Evolutionary conservation across 2,888 invertebrate genomes (phyloP).

Genomic region (Salpingus planirostris): DNA sequence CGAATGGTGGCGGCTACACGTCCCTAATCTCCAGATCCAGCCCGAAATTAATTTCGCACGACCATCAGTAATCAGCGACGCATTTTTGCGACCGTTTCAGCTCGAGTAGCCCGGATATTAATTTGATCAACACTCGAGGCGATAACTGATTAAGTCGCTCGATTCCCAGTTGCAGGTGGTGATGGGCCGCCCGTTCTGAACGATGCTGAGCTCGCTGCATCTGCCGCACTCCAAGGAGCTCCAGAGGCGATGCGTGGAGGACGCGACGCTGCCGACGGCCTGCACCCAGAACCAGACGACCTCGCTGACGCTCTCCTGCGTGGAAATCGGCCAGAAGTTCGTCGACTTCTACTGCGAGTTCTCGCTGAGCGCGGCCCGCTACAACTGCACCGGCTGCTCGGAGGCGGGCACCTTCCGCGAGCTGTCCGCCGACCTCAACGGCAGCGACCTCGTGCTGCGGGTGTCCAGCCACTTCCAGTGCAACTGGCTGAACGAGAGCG

Average conservation of each 20-base stretch:
- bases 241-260: constrained; percentile 16
- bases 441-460: constrained; percentile 23
- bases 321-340: constrained; percentile 15
- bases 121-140: neutral
- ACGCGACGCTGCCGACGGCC: constrained; percentile 11
- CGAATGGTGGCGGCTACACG: no score
- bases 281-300: constrained; percentile 19
- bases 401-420: constrained; percentile 15
- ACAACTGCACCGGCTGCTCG: constrained; percentile 24
- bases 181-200: constrained; percentile 7
- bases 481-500: constrained; percentile 24
- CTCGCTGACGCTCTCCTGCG: constrained; percentile 21
- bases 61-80: no score
- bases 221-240: constrained; percentile 6
- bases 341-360: constrained; percentile 27
- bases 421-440: constrained; percentile 15
- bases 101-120: neutral
- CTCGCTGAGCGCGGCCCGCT: constrained; percentile 13
- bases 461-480: constrained; percentile 20
- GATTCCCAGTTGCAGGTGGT: constrained; percentile 3
- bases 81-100: no score
- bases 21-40: no score
- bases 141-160: neutral
- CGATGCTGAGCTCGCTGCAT: constrained; percentile 18
- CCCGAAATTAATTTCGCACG: no score